Percentiles rank a stretch among this genome's conserved stretches.
Evolutionary conservation across 1,140 invertebrate species (phyloP).

Genomic region (Chironomus striatipennis): DNA sequence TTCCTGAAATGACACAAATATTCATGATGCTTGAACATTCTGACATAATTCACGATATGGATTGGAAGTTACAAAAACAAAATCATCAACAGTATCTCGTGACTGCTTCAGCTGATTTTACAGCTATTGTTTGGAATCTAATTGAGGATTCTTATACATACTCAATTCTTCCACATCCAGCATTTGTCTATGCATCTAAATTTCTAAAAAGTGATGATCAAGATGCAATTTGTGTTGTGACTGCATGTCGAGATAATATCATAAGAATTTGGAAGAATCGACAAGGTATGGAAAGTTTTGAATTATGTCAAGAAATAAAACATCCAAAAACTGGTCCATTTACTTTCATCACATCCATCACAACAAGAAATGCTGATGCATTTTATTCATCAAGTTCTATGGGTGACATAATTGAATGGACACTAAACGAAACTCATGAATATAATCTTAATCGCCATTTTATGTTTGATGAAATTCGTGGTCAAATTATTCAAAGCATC

Average conservation of each 20-base stretch:
- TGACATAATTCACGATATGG: neutral
- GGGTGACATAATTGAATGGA: neutral
- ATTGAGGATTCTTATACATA: neutral
- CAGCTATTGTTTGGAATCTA: neutral
- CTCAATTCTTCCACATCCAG: neutral
- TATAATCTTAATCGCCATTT: neutral
- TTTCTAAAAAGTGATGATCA: neutral
- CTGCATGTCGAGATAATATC: neutral
- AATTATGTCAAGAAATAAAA: neutral
- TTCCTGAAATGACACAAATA: neutral
- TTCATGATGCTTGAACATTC: conserved; percentile 10
- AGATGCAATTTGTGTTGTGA: neutral
- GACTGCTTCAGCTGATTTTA: neutral
- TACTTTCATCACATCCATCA: neutral
- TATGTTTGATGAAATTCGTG: neutral
- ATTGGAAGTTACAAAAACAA: neutral
- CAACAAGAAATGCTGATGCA: neutral
- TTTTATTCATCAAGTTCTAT: neutral
- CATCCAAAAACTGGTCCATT: neutral
- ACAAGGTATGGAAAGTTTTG: neutral
- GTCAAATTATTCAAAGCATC: neutral
- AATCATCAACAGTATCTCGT: neutral
- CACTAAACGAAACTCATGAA: neutral
- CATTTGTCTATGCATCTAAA: neutral
- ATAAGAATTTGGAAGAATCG: neutral